These are phyloP conservation scores for Campopleginae sp. DNA, from an alignment of 2,888 invertebrate genomes.

Conservation along the genomic window DNA sequence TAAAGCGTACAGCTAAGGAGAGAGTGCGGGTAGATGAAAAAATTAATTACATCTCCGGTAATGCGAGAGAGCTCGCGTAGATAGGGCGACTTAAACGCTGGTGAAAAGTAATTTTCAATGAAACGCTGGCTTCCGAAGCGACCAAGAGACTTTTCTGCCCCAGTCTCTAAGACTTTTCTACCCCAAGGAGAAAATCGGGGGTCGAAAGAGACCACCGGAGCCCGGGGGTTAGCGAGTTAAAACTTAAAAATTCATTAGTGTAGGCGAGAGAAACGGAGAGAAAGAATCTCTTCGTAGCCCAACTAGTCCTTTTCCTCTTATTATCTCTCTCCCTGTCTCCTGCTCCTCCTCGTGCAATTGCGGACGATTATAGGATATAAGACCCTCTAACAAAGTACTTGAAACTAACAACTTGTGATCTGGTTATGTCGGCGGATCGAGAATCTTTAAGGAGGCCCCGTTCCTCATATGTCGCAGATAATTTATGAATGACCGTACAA, in stretches of 20 bases:
- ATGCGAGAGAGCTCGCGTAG: constrained; percentile 47
- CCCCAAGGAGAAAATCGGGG: constrained; percentile 47
- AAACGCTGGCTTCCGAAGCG: constrained; percentile 66
- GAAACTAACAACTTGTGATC: constrained; percentile 36
- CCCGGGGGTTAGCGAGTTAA: constrained; percentile 64
- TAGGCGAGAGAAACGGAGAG: constrained; percentile 31
- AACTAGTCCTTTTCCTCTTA: background rate
- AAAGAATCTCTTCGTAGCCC: background rate
- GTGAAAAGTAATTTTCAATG: constrained; percentile 73
- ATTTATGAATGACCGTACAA: constrained; percentile 56
- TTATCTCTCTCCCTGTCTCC: background rate
- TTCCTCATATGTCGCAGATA: constrained; percentile 69
- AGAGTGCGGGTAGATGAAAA: constrained; percentile 53
- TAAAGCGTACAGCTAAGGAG: background rate
- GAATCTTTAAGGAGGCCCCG: constrained; percentile 44
- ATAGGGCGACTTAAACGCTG: constrained; percentile 62
- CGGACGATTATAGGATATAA: constrained; percentile 35
- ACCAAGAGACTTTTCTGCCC: constrained; percentile 63
- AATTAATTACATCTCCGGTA: constrained; percentile 70
- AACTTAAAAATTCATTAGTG: constrained; percentile 75
- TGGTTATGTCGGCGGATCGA: constrained; percentile 24
- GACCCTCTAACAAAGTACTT: constrained; percentile 20
- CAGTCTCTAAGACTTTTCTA: constrained; percentile 19
- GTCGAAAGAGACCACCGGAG: constrained; percentile 45
- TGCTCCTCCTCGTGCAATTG: constrained; percentile 22